Base-by-base conservation (phyloP, 2,888 invertebrate genomes). In the Plebejus argus region DNA sequence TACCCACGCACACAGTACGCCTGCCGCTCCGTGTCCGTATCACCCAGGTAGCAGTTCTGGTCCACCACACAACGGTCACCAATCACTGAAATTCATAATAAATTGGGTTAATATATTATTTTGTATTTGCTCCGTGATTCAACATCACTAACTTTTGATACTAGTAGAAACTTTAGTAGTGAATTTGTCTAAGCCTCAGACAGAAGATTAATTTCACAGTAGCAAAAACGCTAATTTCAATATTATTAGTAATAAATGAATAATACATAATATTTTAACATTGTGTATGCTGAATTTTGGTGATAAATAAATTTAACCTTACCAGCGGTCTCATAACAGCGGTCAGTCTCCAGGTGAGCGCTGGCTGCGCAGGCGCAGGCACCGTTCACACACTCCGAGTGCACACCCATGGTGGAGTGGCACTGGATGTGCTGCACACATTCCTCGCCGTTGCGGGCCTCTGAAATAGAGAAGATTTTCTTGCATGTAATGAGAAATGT, bases 321-420 rank as follows among this genome's bases (percentile, higher is more conserved):
- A 93, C 94, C 84, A n/a, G 92, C 89, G 20, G 91, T 93, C 78
- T 91, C 90, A 74, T 94, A 94, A 82, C 94, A 94, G 70, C 94
- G 85, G 76, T 90, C 90, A 0, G 88, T 90, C 76, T 93, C 92
- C 1, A 94, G 84, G 78, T 94, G 94, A 2, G 94, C 88, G 5
- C 84, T 88, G 1, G 85, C 77, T 53, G 90, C 85, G 85, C 94
- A 94, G 0, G 86, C 86, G 85, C 94, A 94, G 0, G 81, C 81
- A 0, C 90, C 88, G 61, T 84, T 83, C 0, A 80, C 79, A 82
- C 94, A 94, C 78, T 91, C 90, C 0, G 94, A 90, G 80, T 94
- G 92, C 1, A 93, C 87, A 0, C 94, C 93, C 82, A 92, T 88
- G 0, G 90, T 91, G 0, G 92, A 91, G 82, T 93, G 92, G 77